phyloP scores from a whole-genome alignment of 1,140 invertebrate genomes.

The Drosophila simulans region DNA sequence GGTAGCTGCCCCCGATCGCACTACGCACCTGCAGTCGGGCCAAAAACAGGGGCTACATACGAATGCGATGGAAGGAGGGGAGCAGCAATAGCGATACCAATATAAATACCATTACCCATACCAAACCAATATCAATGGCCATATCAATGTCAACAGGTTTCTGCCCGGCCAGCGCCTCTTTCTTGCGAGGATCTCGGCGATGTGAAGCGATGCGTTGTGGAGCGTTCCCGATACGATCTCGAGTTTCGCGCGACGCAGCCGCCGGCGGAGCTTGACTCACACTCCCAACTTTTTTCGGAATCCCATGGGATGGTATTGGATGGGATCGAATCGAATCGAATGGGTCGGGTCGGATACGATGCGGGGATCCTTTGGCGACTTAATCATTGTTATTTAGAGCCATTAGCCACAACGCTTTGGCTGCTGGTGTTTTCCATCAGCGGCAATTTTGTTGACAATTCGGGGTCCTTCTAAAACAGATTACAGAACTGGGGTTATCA shows the following conservation, averaged over 20 bases:
- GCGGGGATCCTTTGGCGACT: slow-evolving; percentile 45
- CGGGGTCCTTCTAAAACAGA: slow-evolving; percentile 48
- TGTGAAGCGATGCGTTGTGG: slow-evolving; percentile 28
- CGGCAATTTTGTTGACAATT: slow-evolving; percentile 78
- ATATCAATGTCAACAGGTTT: slow-evolving; percentile 79
- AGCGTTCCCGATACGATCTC: slow-evolving; percentile 51
- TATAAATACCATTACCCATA: slow-evolving; percentile 69
- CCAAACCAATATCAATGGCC: slow-evolving; percentile 50
- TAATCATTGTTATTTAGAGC: slow-evolving; percentile 80
- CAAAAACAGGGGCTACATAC: slow-evolving; percentile 9
- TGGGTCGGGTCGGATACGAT: slow-evolving; percentile 7
- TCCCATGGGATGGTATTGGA: neutral
- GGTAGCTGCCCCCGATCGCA: slow-evolving; percentile 11
- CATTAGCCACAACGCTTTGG: slow-evolving; percentile 67
- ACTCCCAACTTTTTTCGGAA: slow-evolving; percentile 7
- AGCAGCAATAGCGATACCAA: slow-evolving; percentile 58
- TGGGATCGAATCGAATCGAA: neutral
- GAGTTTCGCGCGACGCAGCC: slow-evolving; percentile 50
- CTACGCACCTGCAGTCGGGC: slow-evolving; percentile 33
- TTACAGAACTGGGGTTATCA: slow-evolving; percentile 69
- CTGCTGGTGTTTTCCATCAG: slow-evolving; percentile 72
- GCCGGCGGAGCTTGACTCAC: slow-evolving; percentile 47
- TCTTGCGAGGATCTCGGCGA: slow-evolving; percentile 31
- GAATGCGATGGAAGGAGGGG: slow-evolving; percentile 9
- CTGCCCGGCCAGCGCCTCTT: slow-evolving; percentile 14